Percentiles rank a stretch among this genome's conserved stretches.
These are phyloP conservation scores for Entelurus aequoreus DNA, from an alignment of 2,113 vertebrate genomes.

Conservation along the genomic window DNA sequence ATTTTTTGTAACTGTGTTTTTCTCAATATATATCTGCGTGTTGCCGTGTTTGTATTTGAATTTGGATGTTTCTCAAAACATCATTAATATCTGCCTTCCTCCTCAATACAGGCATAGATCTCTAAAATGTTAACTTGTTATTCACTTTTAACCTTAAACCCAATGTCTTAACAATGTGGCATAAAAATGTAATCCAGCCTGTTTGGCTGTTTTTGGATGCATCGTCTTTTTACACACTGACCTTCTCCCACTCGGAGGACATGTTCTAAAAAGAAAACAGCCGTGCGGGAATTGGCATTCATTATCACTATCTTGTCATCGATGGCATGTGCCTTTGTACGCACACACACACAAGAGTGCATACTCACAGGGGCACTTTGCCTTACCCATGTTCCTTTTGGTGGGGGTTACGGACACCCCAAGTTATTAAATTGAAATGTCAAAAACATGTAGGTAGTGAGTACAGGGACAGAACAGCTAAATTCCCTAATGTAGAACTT, in stretches of 20 bases:
- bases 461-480: neutral
- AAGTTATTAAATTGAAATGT: slow-evolving; percentile 50
- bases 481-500: neutral
- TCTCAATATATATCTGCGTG: slow-evolving; percentile 48
- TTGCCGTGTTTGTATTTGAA: slow-evolving; percentile 40
- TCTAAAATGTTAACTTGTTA: slow-evolving; percentile 72
- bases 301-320: slow-evolving; percentile 70
- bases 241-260: slow-evolving; percentile 22
- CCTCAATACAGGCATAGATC: neutral
- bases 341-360: slow-evolving; percentile 21
- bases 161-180: slow-evolving; percentile 55
- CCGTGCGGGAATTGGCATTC: slow-evolving; percentile 54
- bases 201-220: slow-evolving; percentile 11
- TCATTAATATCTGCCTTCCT: slow-evolving; percentile 24
- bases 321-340: slow-evolving; percentile 60
- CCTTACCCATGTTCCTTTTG: slow-evolving; percentile 28
- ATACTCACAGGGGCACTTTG: slow-evolving; percentile 20
- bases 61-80: slow-evolving; percentile 46
- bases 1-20: slow-evolving; percentile 53
- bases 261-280: slow-evolving; percentile 19
- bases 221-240: slow-evolving; percentile 16
- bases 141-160: slow-evolving; percentile 86
- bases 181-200: slow-evolving; percentile 26
- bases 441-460: slow-evolving; percentile 29
- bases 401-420: slow-evolving; percentile 24